These are phyloP conservation scores for Diabrotica balteata DNA, from an alignment of 2,888 invertebrate species.

Conservation along the genomic window DNA sequence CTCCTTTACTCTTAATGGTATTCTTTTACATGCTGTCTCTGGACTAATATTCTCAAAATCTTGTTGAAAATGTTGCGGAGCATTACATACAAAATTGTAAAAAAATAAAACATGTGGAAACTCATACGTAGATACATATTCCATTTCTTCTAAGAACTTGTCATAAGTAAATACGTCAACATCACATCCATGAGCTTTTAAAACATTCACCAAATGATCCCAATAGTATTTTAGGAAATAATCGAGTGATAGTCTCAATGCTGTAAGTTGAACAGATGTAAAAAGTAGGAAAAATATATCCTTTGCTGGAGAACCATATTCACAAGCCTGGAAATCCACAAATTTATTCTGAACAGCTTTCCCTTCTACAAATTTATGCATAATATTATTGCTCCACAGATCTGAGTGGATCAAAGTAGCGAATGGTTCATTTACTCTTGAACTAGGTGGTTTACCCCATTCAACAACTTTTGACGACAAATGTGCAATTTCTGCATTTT, in stretches of 20 bases:
- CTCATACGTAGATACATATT: conserved; percentile 53
- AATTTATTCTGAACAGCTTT: conserved; percentile 55
- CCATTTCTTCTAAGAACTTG: conserved; percentile 55
- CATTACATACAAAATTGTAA: too few species aligned
- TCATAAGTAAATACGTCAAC: conserved; percentile 54
- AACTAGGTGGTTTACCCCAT: conserved; percentile 15
- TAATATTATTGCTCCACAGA: conserved; percentile 67
- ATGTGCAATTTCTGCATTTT: conserved; percentile 16
- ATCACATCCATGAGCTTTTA: conserved; percentile 50
- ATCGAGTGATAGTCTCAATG: conserved; percentile 58
- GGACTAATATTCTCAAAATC: too few species aligned
- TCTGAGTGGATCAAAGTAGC: conserved; percentile 64
- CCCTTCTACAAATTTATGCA: conserved; percentile 58
- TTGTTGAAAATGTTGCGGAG: too few species aligned
- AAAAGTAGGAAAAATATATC: conserved; percentile 65
- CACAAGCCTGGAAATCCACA: conserved; percentile 66
- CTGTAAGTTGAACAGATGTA: conserved; percentile 59
- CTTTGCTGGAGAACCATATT: conserved; percentile 61
- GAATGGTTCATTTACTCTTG: conserved; percentile 49
- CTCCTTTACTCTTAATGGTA: conserved; percentile 32
- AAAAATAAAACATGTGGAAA: conserved; percentile 55
- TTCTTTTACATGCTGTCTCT: too few species aligned
- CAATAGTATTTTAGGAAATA: conserved; percentile 62
- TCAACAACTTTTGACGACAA: conserved; percentile 5
- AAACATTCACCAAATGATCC: conserved; percentile 56